These are phyloP conservation scores for Aricia agestis DNA, from an alignment of 1,140 invertebrate species.

Conservation along the genomic window DNA sequence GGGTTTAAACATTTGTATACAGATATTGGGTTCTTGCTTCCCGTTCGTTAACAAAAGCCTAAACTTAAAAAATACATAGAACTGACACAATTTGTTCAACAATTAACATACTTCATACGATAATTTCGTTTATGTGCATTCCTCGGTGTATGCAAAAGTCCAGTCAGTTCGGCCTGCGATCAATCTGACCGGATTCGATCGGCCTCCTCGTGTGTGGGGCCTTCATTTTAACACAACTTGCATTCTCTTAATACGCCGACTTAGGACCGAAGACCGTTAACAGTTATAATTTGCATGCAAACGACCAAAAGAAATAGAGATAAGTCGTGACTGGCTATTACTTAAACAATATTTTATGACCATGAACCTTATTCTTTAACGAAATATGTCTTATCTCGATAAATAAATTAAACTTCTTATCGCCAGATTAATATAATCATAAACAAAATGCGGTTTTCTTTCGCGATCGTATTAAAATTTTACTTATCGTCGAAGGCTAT, in stretches of 20 bases:
- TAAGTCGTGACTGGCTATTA: conserved; percentile 26
- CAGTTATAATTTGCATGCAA: conserved; percentile 51
- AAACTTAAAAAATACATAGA: too few relatives aligned
- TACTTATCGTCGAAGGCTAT: conserved; percentile 5
- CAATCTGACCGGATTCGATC: too few relatives aligned
- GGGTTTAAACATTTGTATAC: too few relatives aligned
- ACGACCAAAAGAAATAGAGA: conserved; percentile 41
- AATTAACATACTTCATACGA: too few relatives aligned
- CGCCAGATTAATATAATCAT: background rate
- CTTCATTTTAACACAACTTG: too few relatives aligned
- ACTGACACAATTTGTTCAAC: too few relatives aligned
- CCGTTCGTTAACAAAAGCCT: too few relatives aligned
- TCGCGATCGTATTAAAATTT: background rate
- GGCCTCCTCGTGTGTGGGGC: too few relatives aligned
- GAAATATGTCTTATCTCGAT: conserved; percentile 10
- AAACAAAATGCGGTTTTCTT: conserved; percentile 6
- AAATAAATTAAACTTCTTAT: conserved; percentile 11
- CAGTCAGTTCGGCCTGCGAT: too few relatives aligned
- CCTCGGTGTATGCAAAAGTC: too few relatives aligned
- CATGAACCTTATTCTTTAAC: conserved; percentile 5
- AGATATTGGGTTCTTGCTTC: too few relatives aligned
- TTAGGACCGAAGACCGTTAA: conserved; percentile 33
- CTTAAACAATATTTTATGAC: conserved; percentile 15
- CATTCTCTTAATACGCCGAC: background rate
- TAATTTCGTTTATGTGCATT: too few relatives aligned